Conservation (phyloP, 2,888 invertebrate genomes). For the Drosophila mimica region DNA sequence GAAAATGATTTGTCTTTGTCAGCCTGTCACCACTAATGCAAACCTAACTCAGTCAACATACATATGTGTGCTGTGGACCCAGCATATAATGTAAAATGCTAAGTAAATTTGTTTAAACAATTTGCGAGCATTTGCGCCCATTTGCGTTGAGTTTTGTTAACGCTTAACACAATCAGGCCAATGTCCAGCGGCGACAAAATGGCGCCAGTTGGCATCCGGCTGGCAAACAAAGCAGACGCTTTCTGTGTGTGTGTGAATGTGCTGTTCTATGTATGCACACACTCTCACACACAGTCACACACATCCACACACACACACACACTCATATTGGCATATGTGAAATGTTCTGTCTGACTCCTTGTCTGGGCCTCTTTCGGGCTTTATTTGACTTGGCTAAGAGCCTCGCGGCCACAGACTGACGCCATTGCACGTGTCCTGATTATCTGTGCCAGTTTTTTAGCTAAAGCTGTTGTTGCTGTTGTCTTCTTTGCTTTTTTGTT, state of each 20-base stretch:
- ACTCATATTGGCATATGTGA: slow-evolving; percentile 25
- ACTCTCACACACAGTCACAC: background rate
- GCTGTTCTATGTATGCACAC: background rate
- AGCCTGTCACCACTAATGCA: background rate
- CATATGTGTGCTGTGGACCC: background rate
- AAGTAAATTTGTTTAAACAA: slow-evolving; percentile 36
- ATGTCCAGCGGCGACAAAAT: slow-evolving; percentile 55
- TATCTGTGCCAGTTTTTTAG: slow-evolving; percentile 28
- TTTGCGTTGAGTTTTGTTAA: slow-evolving; percentile 24
- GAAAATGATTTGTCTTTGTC: background rate
- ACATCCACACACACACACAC: background rate
- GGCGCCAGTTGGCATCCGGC: slow-evolving; percentile 49
- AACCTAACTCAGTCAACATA: background rate
- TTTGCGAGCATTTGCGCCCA: slow-evolving; percentile 20
- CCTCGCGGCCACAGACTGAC: slow-evolving; percentile 56
- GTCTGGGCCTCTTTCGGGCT: slow-evolving; percentile 51
- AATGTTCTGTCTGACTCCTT: slow-evolving; percentile 44
- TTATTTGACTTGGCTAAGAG: slow-evolving; percentile 49
- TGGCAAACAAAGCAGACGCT: slow-evolving; percentile 33
- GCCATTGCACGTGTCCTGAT: slow-evolving; percentile 58
- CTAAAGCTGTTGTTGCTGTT: slow-evolving; percentile 2
- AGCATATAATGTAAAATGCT: background rate
- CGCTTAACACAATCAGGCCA: slow-evolving; percentile 23
- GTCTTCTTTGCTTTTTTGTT: slow-evolving; percentile 11
- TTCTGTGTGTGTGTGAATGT: background rate